phyloP scores from a whole-genome alignment of 2,113 vertebrate genomes.

The cat (Felis catus) region F.catus_Fca126_mat1.0 CM031413.1:80521501-80522000 shows the following conservation, averaged over 20 bases:
- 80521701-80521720: neutral
- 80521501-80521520: neutral
- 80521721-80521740: neutral
- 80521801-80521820: conserved; percentile 32
- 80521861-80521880: conserved; percentile 52
- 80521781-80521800: neutral
- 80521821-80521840: conserved; percentile 39
- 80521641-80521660: neutral
- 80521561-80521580: neutral
- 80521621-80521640: neutral
- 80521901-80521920: conserved; percentile 78
- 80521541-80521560: conserved; percentile 9
- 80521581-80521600: neutral
- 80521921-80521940: conserved; percentile 83
- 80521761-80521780: neutral
- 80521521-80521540: neutral
- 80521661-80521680: neutral
- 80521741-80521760: neutral
- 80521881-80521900: conserved; percentile 79
- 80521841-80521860: conserved; percentile 55
- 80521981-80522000: conserved; percentile 33
- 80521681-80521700: neutral
- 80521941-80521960: conserved; percentile 66
- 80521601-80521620: neutral
- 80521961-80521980: conserved; percentile 73